phyloP scores from a whole-genome alignment of 2,113 vertebrate genomes.

The Labrus mixtus region DNA sequence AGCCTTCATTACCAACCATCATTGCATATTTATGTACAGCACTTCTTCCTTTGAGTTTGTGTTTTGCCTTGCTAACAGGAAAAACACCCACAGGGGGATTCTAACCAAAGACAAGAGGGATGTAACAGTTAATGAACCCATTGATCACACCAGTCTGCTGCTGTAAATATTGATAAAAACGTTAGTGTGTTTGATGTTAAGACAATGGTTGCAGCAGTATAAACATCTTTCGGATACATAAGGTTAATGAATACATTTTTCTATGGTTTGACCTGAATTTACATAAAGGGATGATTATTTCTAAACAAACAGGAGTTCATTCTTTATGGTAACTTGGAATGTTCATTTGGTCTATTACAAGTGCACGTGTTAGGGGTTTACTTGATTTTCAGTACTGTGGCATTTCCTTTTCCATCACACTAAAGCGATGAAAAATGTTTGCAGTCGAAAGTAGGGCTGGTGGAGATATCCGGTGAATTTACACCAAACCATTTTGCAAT shows the following conservation, averaged over 20 bases:
- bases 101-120: slow-evolving; percentile 27
- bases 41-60: slow-evolving; percentile 24
- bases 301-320: background rate
- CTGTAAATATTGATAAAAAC: slow-evolving; percentile 39
- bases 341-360: background rate
- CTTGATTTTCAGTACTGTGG: background rate
- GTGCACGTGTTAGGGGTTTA: background rate
- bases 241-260: background rate
- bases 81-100: slow-evolving; percentile 11
- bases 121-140: slow-evolving; percentile 37
- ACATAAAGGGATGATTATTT: background rate
- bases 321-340: background rate
- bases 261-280: background rate
- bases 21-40: slow-evolving; percentile 22
- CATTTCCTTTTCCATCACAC: too few relatives aligned
- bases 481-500: too few relatives aligned
- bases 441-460: too few relatives aligned
- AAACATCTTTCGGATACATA: background rate
- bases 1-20: slow-evolving; percentile 20
- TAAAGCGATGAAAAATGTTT: too few relatives aligned
- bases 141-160: slow-evolving; percentile 36
- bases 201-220: background rate
- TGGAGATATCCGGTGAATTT: too few relatives aligned
- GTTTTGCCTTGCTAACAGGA: slow-evolving; percentile 7
- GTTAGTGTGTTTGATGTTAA: slow-evolving; percentile 14